phyloP scores from a whole-genome alignment of 2,888 invertebrate species.

The Exocentrus adspersus region DNA sequence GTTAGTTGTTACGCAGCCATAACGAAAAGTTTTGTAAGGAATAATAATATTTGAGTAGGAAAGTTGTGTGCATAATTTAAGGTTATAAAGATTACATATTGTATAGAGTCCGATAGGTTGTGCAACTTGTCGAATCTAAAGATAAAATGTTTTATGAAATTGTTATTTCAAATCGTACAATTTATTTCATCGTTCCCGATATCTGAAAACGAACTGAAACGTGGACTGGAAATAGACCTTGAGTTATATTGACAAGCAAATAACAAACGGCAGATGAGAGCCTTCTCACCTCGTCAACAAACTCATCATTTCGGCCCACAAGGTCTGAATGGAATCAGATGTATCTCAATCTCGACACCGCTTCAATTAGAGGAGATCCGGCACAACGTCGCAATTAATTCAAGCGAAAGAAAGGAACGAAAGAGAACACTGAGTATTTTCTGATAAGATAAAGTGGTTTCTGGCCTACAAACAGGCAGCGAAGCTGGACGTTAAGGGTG shows the following conservation, averaged over 20 bases:
- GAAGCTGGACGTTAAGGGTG: neutral
- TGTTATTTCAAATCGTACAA: too few species aligned
- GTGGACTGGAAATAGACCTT: neutral
- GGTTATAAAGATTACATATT: too few species aligned
- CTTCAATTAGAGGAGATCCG: constrained; percentile 10
- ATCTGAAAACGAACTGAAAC: neutral
- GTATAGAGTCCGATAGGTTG: too few species aligned
- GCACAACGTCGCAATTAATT: constrained; percentile 13
- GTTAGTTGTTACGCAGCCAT: too few species aligned
- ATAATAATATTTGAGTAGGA: too few species aligned
- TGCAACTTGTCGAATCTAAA: too few species aligned
- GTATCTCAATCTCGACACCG: constrained; percentile 13
- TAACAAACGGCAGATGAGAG: neutral
- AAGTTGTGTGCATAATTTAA: too few species aligned
- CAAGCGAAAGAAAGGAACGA: neutral
- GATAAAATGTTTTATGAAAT: too few species aligned
- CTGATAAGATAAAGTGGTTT: constrained; percentile 8
- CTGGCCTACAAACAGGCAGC: neutral
- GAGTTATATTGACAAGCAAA: neutral
- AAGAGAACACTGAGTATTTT: neutral
- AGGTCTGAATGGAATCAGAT: constrained; percentile 12
- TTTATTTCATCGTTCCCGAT: too few species aligned
- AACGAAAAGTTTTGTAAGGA: too few species aligned
- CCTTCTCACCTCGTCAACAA: neutral
- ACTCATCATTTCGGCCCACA: neutral